phyloP scores from a whole-genome alignment of 2,797 vertebrate species.

The Rhabdomys pumilio region DNA sequence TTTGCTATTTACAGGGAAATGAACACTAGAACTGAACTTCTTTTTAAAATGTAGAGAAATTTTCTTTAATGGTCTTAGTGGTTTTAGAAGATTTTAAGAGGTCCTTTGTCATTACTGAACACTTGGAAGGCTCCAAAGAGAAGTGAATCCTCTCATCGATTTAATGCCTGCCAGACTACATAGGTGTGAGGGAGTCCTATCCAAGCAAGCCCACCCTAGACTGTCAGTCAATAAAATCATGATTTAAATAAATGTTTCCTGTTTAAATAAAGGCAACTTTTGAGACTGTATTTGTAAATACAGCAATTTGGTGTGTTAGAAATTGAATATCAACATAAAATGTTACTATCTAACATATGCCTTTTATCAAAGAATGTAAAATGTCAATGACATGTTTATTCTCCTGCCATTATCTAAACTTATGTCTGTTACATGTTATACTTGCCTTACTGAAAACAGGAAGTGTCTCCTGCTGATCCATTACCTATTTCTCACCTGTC shows the following conservation, averaged over 20 bases:
- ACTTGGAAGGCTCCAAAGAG: background rate
- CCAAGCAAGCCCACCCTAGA: background rate
- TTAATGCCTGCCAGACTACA: background rate
- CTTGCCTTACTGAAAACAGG: constrained; percentile 28
- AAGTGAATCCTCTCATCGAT: background rate
- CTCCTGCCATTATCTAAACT: constrained; percentile 19
- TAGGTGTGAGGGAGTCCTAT: background rate
- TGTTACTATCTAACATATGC: background rate
- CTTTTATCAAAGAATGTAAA: constrained; percentile 6
- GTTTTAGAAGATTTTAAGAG: background rate
- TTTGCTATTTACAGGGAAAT: background rate
- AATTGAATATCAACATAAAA: constrained; percentile 6
- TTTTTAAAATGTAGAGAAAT: background rate
- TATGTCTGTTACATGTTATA: background rate
- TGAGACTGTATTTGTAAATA: background rate
- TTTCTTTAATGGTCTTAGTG: background rate
- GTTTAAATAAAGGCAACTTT: background rate
- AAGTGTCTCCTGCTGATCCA: background rate
- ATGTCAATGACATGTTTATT: background rate
- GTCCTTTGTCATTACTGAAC: background rate
- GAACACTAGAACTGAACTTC: background rate
- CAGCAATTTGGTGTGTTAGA: background rate
- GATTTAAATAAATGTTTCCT: background rate
- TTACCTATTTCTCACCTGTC: background rate
- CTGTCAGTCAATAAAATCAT: background rate